Evolutionary conservation across 35 echinoderm and acorn worm species (phyloP), one percentile per base, ranked within the genome.

Genomic region (Heliocidaris tuberculata): DNA sequence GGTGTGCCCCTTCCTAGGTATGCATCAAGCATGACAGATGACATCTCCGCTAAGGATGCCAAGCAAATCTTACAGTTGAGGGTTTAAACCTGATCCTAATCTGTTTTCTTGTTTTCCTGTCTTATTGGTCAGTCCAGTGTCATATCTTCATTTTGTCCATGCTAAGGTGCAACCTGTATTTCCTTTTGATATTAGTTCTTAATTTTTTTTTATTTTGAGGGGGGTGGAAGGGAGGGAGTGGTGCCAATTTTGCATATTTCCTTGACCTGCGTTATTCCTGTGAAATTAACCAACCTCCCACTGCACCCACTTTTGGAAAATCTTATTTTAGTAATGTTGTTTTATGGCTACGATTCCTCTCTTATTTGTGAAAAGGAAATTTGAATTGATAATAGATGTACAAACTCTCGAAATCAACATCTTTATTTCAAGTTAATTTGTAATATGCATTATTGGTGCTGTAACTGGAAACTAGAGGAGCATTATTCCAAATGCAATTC

Each of bases 21-120:
- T 19, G 7, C 27, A 7, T 78, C 7, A 42, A 42, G 27, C 65
- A 27, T 78, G 65, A 78, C 65, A 78, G 65, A 78, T 78, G 65
- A 78, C 65, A 78, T 78, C 65, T 78, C 65, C 65, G 65, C 65
- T 78, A 78, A 78, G 65, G 65, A 78, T 78, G 65, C 27, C 65
- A 78, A 78, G 27, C 65, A 78, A n/a, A 78, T 78, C 65, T 78
- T 78, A n/a, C 65, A 78, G 65, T 78, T n/a, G 27, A 78, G 65
- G 65, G 65, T 78, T 19, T 19, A 78, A 78, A 78, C 4, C 21
- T 78, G 65, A 78, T 78, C 65, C 7, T 78, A 27, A 78, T 78
- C 65, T 78, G 21, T 6, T 78, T 27, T 78, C 65, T 78, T 78
- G 21, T 42, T 42, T 42, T 42, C 35, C 35, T 78, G 65, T 27